Base-by-base conservation (phyloP, 2,113 vertebrate genomes). In the Cranoglanis bouderius region DNA sequence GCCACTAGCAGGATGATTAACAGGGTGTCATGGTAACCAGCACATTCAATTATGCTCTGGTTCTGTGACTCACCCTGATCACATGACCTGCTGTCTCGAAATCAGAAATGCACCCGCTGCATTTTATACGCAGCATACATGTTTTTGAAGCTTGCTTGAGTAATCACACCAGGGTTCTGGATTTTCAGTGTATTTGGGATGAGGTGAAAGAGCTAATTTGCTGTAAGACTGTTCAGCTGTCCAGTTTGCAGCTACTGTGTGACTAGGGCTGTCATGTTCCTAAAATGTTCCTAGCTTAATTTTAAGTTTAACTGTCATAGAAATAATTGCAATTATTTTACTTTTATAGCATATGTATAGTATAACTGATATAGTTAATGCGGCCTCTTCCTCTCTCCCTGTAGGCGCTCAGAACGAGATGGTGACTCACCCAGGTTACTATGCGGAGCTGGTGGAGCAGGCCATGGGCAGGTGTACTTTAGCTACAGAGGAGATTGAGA, bases 401-500 rank as follows among this genome's bases (percentile, higher is more conserved):
- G 13, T 92, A 99, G 98, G 98, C 51, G 98, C 98, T 4, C 96
- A 96, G 94, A 99, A 99, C 1, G 97, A 99, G 93, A 98, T 99
- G 97, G 96, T 96, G 59, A 96, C 96, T 80, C 97, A 99, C 90
- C 96, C 97, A 0, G 98, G 96, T 87, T 99, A 99, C 94, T 99
- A 99, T 0, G 92, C 95, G 0, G 96, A 98, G 87, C 94, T 99
- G 90, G 97, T 99, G 91, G 96, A 97, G 91, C 95, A 96, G 93
- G 97, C 98, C 49, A 96, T 93, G 90, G 98, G 98, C 1, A 96
- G 93, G 67, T 97, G 96, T 87, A 99, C 94, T 9, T 92, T 99
- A 67, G 98, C 98, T 2, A 98, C 98, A 0, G 98, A 99, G 87
- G 98, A 99, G 95, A 99, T 99, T 0, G 98, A 99, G 93, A 95